phyloP scores from a whole-genome alignment of 2,113 vertebrate species.

The Saccopteryx leptura region DNA sequence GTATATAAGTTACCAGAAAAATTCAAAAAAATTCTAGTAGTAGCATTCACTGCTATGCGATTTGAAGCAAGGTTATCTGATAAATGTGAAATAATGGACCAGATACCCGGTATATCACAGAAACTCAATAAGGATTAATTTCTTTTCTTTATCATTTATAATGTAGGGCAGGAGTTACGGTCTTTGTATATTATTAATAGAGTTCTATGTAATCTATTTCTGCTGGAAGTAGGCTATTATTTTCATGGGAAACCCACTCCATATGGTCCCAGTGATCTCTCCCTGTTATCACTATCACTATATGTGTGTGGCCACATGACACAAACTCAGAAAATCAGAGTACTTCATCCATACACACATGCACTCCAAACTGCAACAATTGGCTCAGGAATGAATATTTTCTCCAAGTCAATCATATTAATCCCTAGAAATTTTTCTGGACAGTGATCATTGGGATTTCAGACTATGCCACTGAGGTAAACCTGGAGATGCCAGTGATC shows the following conservation, averaged over 20 bases:
- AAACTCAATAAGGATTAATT: neutral
- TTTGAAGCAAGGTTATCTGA: neutral
- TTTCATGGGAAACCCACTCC: slow-evolving; percentile 5
- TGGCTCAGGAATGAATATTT: neutral
- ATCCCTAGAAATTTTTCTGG: neutral
- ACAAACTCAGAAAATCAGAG: neutral
- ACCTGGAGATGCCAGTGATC: neutral
- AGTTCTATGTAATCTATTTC: neutral
- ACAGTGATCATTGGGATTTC: neutral
- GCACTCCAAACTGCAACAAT: neutral
- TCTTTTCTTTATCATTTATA: slow-evolving; percentile 18
- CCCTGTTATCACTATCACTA: neutral
- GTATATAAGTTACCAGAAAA: neutral
- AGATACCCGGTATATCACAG: neutral
- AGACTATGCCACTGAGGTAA: neutral
- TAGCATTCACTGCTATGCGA: neutral
- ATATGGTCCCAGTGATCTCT: neutral
- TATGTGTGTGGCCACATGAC: neutral
- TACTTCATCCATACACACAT: neutral
- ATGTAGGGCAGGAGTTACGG: neutral
- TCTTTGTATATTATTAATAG: neutral
- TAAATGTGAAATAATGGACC: neutral
- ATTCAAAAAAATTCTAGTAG: neutral
- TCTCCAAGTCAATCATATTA: neutral
- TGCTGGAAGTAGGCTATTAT: neutral